Base-by-base conservation (phyloP, 1,140 invertebrate genomes). In the Charaxes varanes region DNA sequence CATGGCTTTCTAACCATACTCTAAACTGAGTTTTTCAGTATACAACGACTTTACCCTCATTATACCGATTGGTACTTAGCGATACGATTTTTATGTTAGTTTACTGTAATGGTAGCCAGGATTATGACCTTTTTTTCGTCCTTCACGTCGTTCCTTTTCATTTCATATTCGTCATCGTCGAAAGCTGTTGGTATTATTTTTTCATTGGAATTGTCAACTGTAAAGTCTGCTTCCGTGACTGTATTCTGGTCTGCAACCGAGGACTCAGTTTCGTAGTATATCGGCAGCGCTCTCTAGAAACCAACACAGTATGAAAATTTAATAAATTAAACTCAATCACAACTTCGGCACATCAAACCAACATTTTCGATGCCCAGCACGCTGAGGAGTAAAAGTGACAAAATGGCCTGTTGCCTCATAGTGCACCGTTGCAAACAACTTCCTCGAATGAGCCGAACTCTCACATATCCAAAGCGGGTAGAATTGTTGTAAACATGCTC, bases 401-500 rank as follows among this genome's bases (percentile, higher is more conserved):
- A 33, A 32, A 68, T 38, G 33, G 46, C 57, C 8, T 46, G 16
- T n/a, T 43, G 43, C 47, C 42, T 53, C 68, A 76, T 76, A 38
- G 38, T 59, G 48, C 21, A 56, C 31, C 23, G 32, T 12, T 47
- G 31, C 27, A 35, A 52, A 33, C 44, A 30, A 32, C 37, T 49
- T 47, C 34, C 42, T 6, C 10, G 15, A 45, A 27, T 60, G 41
- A 52, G 45, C 45, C 37, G 43, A 8, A 21, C 40, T 28, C n/a
- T 34, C 32, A 41, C 22, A 24, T 31, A 36, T 44, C n/a, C n/a
- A n/a, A n/a, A n/a, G n/a, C n/a, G 27, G 40, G 10, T 41, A 52
- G 31, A 12, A 40, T 45, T 41, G 64, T 67, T 69, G 53, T 62
- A 71, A 71, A 74, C 61, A 62, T 19, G 13, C 18, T 61, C 50